Evolutionary conservation across 2,797 vertebrate species (phyloP).

Genomic region (Sylvilagus floridanus): DNA sequence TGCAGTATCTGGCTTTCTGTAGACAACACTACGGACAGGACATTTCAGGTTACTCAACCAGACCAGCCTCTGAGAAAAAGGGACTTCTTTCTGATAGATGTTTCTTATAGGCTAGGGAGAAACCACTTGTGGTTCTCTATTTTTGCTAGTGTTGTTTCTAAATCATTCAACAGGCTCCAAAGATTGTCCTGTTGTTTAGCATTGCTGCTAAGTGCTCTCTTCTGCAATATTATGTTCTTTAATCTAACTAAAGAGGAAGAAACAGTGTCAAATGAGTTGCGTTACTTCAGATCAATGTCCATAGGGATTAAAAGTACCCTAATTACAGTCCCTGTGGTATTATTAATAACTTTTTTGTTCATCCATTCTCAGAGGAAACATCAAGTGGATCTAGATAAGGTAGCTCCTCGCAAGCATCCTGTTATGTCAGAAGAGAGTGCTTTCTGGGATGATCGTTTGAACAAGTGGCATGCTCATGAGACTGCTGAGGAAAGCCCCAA

Average conservation of each 20-base stretch:
- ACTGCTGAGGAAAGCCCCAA: rapidly evolving
- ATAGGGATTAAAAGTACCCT: conserved; percentile 86
- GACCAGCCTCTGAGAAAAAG: conserved; percentile 65
- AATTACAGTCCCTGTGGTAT: conserved; percentile 83
- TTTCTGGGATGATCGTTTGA: conserved; percentile 59
- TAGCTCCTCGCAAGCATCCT: not conserved
- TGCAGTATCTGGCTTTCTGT: conserved; percentile 87
- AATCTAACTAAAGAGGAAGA: conserved; percentile 14
- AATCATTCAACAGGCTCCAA: conserved; percentile 74
- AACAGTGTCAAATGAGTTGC: not conserved
- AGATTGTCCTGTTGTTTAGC: conserved; percentile 85
- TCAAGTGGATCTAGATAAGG: not conserved
- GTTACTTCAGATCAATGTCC: conserved; percentile 70
- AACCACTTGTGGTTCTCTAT: conserved; percentile 85
- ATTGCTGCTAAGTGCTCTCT: conserved; percentile 80
- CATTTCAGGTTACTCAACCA: conserved; percentile 66
- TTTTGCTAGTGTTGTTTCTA: conserved; percentile 58
- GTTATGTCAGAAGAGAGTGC: not conserved
- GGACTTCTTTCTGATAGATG: conserved; percentile 85
- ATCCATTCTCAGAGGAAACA: conserved; percentile 77
- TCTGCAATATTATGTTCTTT: conserved; percentile 87
- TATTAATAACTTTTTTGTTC: conserved; percentile 83
- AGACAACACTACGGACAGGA: conserved; percentile 72
- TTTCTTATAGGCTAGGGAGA: conserved; percentile 53
- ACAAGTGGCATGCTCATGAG: conserved; percentile 60